Evolutionary conservation across 2,113 vertebrate species (phyloP), one percentile per base, ranked within the genome.

Genomic region (Cichladusa arquata): DNA sequence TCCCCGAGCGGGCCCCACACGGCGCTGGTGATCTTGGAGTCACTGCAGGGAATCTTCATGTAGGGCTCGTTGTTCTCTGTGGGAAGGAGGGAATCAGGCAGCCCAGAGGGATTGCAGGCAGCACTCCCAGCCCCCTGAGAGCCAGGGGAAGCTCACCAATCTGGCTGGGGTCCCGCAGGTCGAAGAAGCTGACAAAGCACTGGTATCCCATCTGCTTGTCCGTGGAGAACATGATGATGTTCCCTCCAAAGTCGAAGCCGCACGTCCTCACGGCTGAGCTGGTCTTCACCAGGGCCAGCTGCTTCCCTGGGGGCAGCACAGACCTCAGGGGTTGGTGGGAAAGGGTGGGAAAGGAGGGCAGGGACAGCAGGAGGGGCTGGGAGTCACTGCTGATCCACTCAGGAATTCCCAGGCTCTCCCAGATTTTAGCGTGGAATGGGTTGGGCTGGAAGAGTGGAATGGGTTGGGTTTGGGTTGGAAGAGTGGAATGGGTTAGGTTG

Each of bases 201-300:
- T 99, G 99, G 97, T 99, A 99, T 1, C 99, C 99, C 99, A 99
- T 99, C 98, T 99, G 99, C 92, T 99, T 99, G 95, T 99, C 99
- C 4, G 99, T 99, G 84, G 99, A 99, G 81, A 99, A 99, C 99
- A 99, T 99, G 97, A 99, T 98, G 98, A 99, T 99, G 96, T 99
- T 99, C 28, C 99, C 99, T 13, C 99, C 99, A 23, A 99, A 99
- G 97, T 99, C 99, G 44, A 99, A 99, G 81, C 99, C 99, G 3
- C 99, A 99, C 1, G 99, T 99, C 65, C 99, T 98, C 29, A 99
- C 99, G 0, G 99, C 99, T 0, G 99, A 99, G 97, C 98, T 99
- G 88, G 99, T 99, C 81, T 99, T 97, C 92, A 99, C 97, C 50
- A 99, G 97, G 9, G 99, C 99, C 24, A 99, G 97, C 97, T 99